These are phyloP conservation scores for Benthosema pterotum DNA, from an alignment of 2,797 vertebrate genomes.

Conservation along the genomic window DNA sequence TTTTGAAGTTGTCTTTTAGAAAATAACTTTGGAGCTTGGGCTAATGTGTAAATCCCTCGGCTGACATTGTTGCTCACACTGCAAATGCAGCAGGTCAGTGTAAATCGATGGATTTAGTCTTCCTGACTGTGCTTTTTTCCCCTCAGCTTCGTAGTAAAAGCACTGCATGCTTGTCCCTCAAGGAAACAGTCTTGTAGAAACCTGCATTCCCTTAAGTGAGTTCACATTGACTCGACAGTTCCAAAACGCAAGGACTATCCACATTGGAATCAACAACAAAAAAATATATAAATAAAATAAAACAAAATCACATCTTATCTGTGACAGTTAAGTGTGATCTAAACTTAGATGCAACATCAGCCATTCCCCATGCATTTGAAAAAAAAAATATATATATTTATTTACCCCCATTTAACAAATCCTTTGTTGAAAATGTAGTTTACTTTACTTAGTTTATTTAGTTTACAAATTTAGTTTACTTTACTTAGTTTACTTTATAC, in stretches of 20 bases:
- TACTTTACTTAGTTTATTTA: no score
- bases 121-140: neutral
- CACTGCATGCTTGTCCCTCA: constrained; percentile 3
- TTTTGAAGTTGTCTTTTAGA: no score
- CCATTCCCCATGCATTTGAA: constrained; percentile 27
- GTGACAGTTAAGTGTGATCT: constrained; percentile 34
- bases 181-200: constrained; percentile 11
- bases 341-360: constrained; percentile 42
- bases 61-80: neutral
- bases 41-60: no score
- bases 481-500: no score
- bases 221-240: neutral
- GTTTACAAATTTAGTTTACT: no score
- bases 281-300: no score
- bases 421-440: no score
- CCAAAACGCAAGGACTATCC: no score
- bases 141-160: constrained; percentile 8
- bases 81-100: neutral
- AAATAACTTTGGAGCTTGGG: no score
- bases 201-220: neutral
- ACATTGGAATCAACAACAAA: no score
- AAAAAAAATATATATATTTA: no score
- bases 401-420: no score
- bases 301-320: constrained; percentile 37
- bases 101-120: constrained; percentile 23